These are phyloP conservation scores for Tolypeutes matacus DNA, from an alignment of 2,797 vertebrate species.

Conservation along the genomic window DNA sequence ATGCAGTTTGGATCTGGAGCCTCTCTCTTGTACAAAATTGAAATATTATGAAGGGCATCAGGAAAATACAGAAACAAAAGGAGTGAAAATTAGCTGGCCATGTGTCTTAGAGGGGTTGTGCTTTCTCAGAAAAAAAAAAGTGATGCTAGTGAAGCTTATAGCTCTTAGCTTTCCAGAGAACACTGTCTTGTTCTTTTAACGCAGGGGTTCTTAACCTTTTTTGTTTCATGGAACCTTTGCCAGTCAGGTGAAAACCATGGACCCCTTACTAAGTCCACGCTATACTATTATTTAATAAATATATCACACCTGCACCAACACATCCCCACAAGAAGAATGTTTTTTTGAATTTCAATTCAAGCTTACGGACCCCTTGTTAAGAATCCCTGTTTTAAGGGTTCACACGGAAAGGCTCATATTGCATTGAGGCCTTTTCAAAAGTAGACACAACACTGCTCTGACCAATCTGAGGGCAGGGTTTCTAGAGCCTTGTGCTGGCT, in stretches of 20 bases:
- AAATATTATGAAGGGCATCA: background rate
- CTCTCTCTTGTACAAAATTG: background rate
- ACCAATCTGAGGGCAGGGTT: background rate
- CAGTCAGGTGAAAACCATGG: no score
- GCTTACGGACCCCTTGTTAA: no score
- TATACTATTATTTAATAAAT: no score
- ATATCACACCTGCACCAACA: no score
- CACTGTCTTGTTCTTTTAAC: background rate
- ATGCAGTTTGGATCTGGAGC: background rate
- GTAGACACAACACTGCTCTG: background rate
- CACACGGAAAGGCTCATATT: conserved; percentile 3
- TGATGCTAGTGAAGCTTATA: rapidly evolving
- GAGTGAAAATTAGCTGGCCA: background rate
- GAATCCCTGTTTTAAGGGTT: conserved; percentile 6
- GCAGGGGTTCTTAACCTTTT: no score
- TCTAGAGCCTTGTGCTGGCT: background rate
- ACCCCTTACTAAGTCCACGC: no score
- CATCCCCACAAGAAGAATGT: no score
- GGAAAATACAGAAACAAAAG: background rate
- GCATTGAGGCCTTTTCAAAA: background rate
- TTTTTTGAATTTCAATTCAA: no score
- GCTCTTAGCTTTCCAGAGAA: background rate
- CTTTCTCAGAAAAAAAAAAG: background rate
- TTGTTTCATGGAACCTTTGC: no score
- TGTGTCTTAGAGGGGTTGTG: background rate